Base-by-base conservation (phyloP, 2,888 invertebrate genomes). In the Drosophila atripex region DNA sequence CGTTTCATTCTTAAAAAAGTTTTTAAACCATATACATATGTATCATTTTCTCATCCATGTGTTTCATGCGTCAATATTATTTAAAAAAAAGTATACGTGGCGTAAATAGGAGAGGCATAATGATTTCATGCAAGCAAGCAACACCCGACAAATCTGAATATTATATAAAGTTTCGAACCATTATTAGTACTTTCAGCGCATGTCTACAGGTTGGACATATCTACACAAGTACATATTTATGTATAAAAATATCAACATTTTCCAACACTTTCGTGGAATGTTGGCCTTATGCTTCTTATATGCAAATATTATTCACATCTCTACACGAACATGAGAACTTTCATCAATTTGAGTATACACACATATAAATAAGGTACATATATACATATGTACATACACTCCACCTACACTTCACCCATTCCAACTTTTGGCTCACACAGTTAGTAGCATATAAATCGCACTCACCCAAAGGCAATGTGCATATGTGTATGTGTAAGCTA, bases 31-130 rank as follows among this genome's bases (percentile, higher is more conserved):
- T 59, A n/a, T n/a, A n/a, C n/a, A n/a, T n/a, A n/a, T n/a, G n/a
- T 86, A 77, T 84, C 73, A 57, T 69, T 45, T 28, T 12, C 55
- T 68, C 65, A 70, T 68, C 77, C 49, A 18, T 35, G 52, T 43
- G 18, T 47, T 54, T 35, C 46, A 45, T 45, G 71, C 71, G 69
- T 68, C 74, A 74, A 72, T 72, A 68, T 66, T 50, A 55, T 46
- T 54, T 23, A 3, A 23, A 23, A 5, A 23, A 23, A 23, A 23
- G 21, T 23, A 0, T 21, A 21, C 28, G 28, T 28, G 28, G 28
- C 28, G 28, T 30, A 69, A 63, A 87, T 72, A 88, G 83, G 83
- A 88, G 88, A 87, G 83, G 88, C 74, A 55, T 76, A 76, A 60
- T 32, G 43, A 41, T 14, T 38, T 14, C 7, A 7, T 38, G 23